Percentiles rank a stretch among this genome's conserved stretches.
These are phyloP conservation scores for Dipodomys ordii DNA, from an alignment of 2,113 vertebrate genomes.

Conservation along the genomic window DNA sequence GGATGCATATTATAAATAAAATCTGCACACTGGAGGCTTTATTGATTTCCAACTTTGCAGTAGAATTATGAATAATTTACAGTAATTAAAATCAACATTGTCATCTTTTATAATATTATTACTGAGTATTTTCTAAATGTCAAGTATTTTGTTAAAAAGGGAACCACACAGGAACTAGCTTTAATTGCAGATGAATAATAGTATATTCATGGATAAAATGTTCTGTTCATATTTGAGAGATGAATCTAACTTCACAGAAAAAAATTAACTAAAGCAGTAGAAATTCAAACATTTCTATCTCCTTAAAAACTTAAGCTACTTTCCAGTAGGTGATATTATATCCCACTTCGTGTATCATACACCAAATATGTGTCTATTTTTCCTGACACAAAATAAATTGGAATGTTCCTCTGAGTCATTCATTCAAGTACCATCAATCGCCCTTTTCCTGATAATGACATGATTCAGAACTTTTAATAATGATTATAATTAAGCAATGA, in stretches of 20 bases:
- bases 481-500: conserved; percentile 77
- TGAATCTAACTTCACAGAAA: background rate
- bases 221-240: background rate
- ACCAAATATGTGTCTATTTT: conserved; percentile 56
- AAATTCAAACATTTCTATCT: background rate
- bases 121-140: background rate
- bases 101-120: conserved; percentile 1
- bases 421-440: conserved; percentile 47
- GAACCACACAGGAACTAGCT: background rate
- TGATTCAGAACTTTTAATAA: conserved; percentile 82
- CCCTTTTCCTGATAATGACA: conserved; percentile 68
- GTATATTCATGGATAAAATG: background rate
- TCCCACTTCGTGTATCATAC: background rate
- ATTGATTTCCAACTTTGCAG: background rate
- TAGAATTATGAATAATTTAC: background rate
- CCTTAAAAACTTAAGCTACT: background rate
- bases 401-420: conserved; percentile 60
- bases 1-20: background rate
- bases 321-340: background rate
- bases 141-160: background rate
- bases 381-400: conserved; percentile 61
- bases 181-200: background rate
- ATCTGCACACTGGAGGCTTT: background rate
- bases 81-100: background rate
- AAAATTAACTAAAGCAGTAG: background rate